phyloP scores from a whole-genome alignment of 2,797 vertebrate genomes.

The Crocodylus rhombifer region DNA sequence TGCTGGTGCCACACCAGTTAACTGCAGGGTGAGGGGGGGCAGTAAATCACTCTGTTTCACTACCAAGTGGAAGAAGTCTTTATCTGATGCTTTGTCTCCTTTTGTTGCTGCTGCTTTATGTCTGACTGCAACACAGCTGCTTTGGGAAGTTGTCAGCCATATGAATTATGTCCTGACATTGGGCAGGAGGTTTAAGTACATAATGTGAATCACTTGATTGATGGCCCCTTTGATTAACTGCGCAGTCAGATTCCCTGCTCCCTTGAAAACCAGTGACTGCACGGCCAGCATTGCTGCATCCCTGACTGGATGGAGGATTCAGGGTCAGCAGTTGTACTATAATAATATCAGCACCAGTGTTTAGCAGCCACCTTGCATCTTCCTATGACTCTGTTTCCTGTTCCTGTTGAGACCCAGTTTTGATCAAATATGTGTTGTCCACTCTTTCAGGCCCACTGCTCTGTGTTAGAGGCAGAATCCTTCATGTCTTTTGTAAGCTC shows the following conservation, averaged over 20 bases:
- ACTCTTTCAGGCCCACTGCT: background rate
- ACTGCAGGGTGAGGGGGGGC: background rate
- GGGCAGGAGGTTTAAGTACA: conserved; percentile 52
- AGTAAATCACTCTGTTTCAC: background rate
- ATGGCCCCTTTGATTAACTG: conserved; percentile 57
- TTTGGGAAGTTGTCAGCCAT: background rate
- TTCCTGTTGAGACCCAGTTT: background rate
- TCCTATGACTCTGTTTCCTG: background rate
- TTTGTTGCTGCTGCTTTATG: background rate
- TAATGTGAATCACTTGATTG: conserved; percentile 52
- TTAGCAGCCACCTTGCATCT: background rate
- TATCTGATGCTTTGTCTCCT: conserved; percentile 27
- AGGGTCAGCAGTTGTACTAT: background rate
- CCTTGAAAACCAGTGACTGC: conserved; percentile 12
- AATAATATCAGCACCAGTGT: conserved; percentile 13
- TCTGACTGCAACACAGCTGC: background rate
- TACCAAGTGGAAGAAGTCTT: background rate
- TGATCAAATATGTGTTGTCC: background rate
- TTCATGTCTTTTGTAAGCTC: background rate
- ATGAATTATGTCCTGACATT: conserved; percentile 52
- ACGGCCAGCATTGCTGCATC: conserved; percentile 3
- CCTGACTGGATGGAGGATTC: conserved; percentile 8
- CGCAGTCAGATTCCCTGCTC: conserved; percentile 39
- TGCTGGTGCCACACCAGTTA: background rate
- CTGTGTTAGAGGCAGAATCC: background rate